Percentiles rank a stretch among this genome's conserved stretches.
phyloP scores from a whole-genome alignment of 2,888 invertebrate genomes.

The Lepas anatifera region DNA sequence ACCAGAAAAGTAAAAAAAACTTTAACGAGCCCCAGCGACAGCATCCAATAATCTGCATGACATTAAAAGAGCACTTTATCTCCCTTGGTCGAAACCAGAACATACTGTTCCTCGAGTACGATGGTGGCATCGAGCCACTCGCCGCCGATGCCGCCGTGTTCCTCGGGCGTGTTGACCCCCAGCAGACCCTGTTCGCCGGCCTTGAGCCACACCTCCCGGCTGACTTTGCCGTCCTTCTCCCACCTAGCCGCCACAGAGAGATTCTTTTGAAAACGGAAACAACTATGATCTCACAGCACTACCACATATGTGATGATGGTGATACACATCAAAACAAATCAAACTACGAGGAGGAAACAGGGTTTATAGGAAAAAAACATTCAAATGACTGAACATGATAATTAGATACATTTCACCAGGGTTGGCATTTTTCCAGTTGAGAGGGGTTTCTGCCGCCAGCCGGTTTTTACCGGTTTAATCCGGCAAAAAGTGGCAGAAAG shows the following conservation, averaged over 20 bases:
- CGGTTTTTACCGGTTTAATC: too few relatives aligned
- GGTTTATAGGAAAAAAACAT: not conserved
- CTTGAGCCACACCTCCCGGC: conserved; percentile 32
- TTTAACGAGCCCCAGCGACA: too few relatives aligned
- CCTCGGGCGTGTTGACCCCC: conserved; percentile 32
- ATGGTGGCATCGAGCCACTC: conserved; percentile 33
- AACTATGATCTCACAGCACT: too few relatives aligned
- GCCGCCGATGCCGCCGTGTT: conserved; percentile 34
- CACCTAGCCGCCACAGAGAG: conserved; percentile 25
- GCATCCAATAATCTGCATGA: too few relatives aligned
- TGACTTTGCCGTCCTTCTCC: conserved; percentile 32
- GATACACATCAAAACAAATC: not conserved
- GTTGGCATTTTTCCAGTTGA: not conserved
- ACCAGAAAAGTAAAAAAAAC: too few relatives aligned
- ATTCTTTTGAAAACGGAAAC: not conserved
- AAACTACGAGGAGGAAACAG: not conserved
- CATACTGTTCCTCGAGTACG: conserved; percentile 35
- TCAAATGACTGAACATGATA: not conserved
- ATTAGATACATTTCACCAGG: not conserved
- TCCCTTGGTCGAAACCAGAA: not conserved
- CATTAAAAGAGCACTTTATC: too few relatives aligned
- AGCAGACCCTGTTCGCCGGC: conserved; percentile 35
- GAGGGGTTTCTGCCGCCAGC: too few relatives aligned
- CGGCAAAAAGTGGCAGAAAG: not conserved
- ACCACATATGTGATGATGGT: not conserved